Evolutionary conservation across 2,113 vertebrate species (phyloP), one percentile per base, ranked within the genome.

Genomic region (Phyllopteryx taeniolatus): DNA sequence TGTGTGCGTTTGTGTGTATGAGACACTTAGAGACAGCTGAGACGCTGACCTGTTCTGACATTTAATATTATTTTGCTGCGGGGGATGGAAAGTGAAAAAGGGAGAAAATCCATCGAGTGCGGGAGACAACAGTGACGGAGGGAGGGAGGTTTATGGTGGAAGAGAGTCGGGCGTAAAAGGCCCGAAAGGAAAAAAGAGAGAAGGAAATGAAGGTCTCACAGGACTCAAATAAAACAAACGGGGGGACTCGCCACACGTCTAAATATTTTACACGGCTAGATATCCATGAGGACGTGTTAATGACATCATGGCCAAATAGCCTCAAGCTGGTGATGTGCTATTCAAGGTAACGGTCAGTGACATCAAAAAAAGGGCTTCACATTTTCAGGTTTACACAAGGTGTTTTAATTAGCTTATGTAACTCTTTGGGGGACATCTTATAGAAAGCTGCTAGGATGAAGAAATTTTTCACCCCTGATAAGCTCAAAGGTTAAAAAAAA

Each of bases 31-130:
- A 74, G 59, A 81, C 75, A 79, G 70, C 81, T 67, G 27, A 83
- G 78, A 87, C 71, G n/a, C 82, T 88, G 85, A 91, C 87, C 83
- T 44, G 44, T 77, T 81, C 75, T 86, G 85, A 89, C 85, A 88
- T 76, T 61, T 82, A 75, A 84, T 85, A 83, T 83, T 71, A 84
- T 88, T 88, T 67, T 87, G 86, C 80, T 84, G 79, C 72, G 76
- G 79, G 83, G 80, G 81, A 85, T 83, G 63, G n/a, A 83, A 81
- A 84, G 75, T 80, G 70, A 86, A 87, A 79, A 69, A 61, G 68
- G 80, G 77, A 70, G 86, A 42, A 90, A 89, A 90, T 91, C 89
- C 80, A 90, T 88, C 85, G 71, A 65, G 79, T 53, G 67, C 61
- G 68, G 73, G 68, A 78, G 68, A 87, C 79, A 86, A 73, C 46